These are phyloP conservation scores for Coelinius sp. DNA, from an alignment of 2,888 invertebrate genomes.

Conservation along the genomic window DNA sequence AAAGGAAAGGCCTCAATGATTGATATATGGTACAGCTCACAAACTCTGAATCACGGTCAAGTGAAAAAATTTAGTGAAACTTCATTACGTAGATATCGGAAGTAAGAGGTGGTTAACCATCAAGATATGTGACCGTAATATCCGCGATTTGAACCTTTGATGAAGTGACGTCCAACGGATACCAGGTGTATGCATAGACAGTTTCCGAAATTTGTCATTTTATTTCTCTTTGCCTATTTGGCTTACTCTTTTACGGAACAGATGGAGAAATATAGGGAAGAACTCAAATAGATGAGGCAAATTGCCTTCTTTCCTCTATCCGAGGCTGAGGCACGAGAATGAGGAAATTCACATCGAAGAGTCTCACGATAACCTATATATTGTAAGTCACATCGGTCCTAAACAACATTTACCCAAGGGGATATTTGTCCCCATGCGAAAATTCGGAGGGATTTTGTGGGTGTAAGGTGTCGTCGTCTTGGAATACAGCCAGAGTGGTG, in stretches of 20 bases:
- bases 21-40: not conserved
- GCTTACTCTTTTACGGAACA: not conserved
- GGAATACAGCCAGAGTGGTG: conserved; percentile 61
- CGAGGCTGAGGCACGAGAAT: not conserved
- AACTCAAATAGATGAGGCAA: not conserved
- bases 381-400: not conserved
- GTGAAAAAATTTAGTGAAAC: not conserved
- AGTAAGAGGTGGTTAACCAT: conserved; percentile 47
- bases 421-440: conserved; percentile 30
- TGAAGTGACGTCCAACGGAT: conserved; percentile 44
- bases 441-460: conserved; percentile 56
- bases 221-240: not conserved
- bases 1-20: not conserved
- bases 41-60: conserved; percentile 8
- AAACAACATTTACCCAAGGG: conserved; percentile 18
- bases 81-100: not conserved
- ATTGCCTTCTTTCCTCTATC: not conserved
- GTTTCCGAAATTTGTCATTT: not conserved
- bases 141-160: conserved; percentile 22
- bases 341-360: not conserved
- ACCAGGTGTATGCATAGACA: conserved; percentile 24
- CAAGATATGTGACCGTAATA: conserved; percentile 49
- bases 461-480: conserved; percentile 66
- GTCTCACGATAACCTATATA: conserved; percentile 5
- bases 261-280: not conserved